A percentile compares a stretch with the other conserved stretches of the same genome.
Conservation (phyloP, 2,797 vertebrate genomes). For the Melanotaenia nigrans region DNA sequence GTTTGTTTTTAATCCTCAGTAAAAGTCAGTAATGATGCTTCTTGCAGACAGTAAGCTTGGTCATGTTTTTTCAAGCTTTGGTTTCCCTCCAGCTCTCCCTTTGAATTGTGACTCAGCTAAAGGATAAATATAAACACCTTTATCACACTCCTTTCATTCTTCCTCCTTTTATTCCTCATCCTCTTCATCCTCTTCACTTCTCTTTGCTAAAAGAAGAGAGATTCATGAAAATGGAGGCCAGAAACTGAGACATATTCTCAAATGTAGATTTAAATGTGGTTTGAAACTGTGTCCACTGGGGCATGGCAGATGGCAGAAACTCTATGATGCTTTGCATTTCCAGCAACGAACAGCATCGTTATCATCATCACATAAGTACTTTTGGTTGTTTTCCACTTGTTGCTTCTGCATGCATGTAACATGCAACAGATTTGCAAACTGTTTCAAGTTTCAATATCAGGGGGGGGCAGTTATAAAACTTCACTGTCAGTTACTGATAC, state of each 20-base stretch:
- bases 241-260: slow-evolving; percentile 7
- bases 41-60: slow-evolving; percentile 19
- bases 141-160: slow-evolving; percentile 34
- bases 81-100: slow-evolving; percentile 29
- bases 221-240: slow-evolving; percentile 14
- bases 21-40: background rate
- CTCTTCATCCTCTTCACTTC: slow-evolving; percentile 31
- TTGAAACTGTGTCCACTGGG: background rate
- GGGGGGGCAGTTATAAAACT: background rate
- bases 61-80: slow-evolving; percentile 26
- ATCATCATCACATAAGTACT: background rate
- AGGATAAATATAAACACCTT: slow-evolving; percentile 54
- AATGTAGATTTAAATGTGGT: slow-evolving; percentile 8
- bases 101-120: slow-evolving; percentile 55
- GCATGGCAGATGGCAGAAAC: background rate
- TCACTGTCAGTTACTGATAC: slow-evolving; percentile 2
- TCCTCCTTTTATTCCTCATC: slow-evolving; percentile 23
- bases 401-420: background rate
- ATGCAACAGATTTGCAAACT: slow-evolving; percentile 1
- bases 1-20: background rate
- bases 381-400: background rate
- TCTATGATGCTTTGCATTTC: background rate
- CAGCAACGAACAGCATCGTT: background rate
- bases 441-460: background rate
- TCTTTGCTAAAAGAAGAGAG: slow-evolving; percentile 16